These are phyloP conservation scores for Axea sp. DNA, from an alignment of 2,888 invertebrate genomes.

Conservation along the genomic window DNA sequence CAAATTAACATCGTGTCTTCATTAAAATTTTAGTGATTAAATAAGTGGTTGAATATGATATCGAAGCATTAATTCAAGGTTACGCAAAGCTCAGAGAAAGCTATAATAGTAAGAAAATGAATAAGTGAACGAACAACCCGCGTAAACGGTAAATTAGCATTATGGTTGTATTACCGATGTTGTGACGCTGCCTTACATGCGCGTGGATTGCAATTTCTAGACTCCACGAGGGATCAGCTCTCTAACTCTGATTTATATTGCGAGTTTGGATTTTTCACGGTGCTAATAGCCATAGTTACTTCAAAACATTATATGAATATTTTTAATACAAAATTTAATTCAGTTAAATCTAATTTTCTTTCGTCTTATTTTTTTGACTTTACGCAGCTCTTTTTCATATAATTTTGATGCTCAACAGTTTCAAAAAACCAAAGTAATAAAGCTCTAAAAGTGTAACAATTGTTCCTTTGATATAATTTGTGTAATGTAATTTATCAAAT, in stretches of 20 bases:
- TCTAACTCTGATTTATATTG: constrained; percentile 74
- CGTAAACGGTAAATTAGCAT: constrained; percentile 77
- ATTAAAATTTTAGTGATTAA: neutral
- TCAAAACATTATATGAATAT: no score
- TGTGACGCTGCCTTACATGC: constrained; percentile 74
- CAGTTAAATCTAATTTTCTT: no score
- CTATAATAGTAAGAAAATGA: constrained; percentile 50
- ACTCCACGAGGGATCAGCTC: constrained; percentile 67
- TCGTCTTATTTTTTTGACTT: no score
- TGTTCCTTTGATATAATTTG: no score
- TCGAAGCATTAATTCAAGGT: no score
- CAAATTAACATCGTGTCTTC: no score
- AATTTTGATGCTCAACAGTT: no score
- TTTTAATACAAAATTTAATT: no score
- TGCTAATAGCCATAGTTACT: constrained; percentile 59
- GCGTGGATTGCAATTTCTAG: constrained; percentile 66
- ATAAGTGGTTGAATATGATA: constrained; percentile 1
- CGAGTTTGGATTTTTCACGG: constrained; percentile 45
- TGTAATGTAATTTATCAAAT: no score
- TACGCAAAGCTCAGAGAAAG: constrained; percentile 26
- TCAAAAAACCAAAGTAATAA: no score
- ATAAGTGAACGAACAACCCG: constrained; percentile 56
- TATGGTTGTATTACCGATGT: constrained; percentile 77
- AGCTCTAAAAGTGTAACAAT: no score
- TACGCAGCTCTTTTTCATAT: no score